Evolutionary conservation across 2,113 vertebrate genomes (phyloP), one percentile per base, ranked within the genome.

Genomic region (Corydoras maculifer): DNA sequence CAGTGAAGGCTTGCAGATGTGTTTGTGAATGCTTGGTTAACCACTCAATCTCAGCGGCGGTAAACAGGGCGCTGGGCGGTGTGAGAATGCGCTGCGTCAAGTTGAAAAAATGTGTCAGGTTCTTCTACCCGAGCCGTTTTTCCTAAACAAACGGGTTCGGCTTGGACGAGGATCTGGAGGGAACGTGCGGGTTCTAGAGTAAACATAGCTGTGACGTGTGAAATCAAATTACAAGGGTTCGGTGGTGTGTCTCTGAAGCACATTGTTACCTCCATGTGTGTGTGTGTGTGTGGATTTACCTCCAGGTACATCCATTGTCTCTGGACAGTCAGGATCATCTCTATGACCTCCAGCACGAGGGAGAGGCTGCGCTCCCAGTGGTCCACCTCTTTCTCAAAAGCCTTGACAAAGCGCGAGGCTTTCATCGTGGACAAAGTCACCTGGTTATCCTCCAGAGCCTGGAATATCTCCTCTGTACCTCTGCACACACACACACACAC

Each of bases 301-400:
- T 96, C 92, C 15, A 96, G 84, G 77, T 94, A 94, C 85, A 94
- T 89, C 94, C 94, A 96, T 80, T 94, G 92, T 4, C 89, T 86
- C 75, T 96, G 94, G 13, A 93, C 91, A 0, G 84, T 90, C 10
- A 94, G 90, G 58, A 92, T 74, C 85, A 88, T 91, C 81, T 96
- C 93, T 0, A 88, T 88, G 35, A 91, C 91, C 74, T 96, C 94
- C 80, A 93, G 76, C 55, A 94, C 87, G 8, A 88, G 90, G 8
- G 92, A 93, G 10, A 95, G 91, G 65, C 75, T 86, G n/a, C 88
- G 87, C 53, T 94, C 93, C 94, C 94, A 95, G 60, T 67, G 72
- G 80, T 95, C 92, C 82, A 95, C 92, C 0, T 91, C 87, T 73
- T 82, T 87, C 81, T 93, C 92, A 71, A 96, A 96, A 14, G 92